Evolutionary conservation across 1,140 invertebrate genomes (phyloP).

Genomic region (Cephus cinctus): DNA sequence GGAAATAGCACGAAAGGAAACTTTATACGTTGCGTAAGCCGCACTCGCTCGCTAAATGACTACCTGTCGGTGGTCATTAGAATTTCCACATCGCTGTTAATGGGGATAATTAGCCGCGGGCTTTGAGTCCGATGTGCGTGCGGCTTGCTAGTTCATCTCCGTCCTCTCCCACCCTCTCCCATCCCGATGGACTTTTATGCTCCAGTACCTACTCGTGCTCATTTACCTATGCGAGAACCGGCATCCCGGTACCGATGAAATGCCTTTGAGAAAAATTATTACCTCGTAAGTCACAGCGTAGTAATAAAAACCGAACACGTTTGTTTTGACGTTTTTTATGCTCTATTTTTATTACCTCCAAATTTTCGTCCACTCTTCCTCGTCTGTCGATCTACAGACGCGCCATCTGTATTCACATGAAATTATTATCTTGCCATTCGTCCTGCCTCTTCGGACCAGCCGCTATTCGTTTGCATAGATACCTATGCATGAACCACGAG

Average conservation of each 20-base stretch:
- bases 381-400: not conserved
- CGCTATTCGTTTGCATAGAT: slow-evolving; percentile 43
- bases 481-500: slow-evolving; percentile 42
- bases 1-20: not conserved
- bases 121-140: slow-evolving; percentile 5
- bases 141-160: slow-evolving; percentile 10
- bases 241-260: too few species aligned
- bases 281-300: too few species aligned
- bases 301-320: too few species aligned
- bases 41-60: not conserved
- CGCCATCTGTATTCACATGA: slow-evolving; percentile 41
- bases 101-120: not conserved
- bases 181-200: too few species aligned
- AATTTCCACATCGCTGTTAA: not conserved
- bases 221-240: too few species aligned
- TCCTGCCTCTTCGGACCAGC: slow-evolving; percentile 38
- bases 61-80: not conserved
- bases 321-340: too few species aligned
- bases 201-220: too few species aligned
- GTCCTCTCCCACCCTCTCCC: slow-evolving; percentile 9
- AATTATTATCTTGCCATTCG: slow-evolving; percentile 39
- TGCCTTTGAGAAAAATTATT: too few species aligned
- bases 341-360: too few species aligned
- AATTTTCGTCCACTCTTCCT: not conserved
- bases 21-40: not conserved